Conservation (phyloP, 2,888 invertebrate genomes). For the Eretmocerus hayati region DNA sequence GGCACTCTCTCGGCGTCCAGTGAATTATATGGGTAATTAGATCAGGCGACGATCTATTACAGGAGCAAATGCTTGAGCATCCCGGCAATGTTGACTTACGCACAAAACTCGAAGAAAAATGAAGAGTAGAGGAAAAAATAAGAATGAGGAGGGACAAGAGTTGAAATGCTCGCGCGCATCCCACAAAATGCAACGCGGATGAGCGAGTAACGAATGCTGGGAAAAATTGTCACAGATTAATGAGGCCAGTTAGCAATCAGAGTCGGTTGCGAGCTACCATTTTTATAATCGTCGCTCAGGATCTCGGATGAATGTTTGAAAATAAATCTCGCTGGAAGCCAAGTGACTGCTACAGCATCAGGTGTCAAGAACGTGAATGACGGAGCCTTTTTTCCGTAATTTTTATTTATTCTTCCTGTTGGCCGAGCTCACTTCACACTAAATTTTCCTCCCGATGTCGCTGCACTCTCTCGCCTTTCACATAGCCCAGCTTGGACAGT, state of each 20-base stretch:
- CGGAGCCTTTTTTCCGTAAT: too few species aligned
- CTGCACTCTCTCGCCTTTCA: too few species aligned
- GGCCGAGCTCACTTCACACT: too few species aligned
- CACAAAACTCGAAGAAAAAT: conserved; percentile 1
- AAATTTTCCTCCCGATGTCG: too few species aligned
- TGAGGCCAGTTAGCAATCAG: conserved; percentile 25
- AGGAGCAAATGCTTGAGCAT: conserved; percentile 5
- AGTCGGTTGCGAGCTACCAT: conserved; percentile 18
- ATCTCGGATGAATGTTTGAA: conserved; percentile 24
- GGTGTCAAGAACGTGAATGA: too few species aligned
- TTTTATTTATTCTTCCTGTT: too few species aligned
- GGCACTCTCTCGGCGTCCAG: conserved; percentile 7
- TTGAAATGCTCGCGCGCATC: neutral
- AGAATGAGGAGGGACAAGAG: neutral
- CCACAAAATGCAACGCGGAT: neutral
- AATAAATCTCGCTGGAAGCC: conserved; percentile 21
- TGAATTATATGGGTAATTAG: conserved; percentile 23
- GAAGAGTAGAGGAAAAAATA: neutral
- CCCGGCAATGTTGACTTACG: conserved; percentile 6
- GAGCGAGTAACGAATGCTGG: neutral
- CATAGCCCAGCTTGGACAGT: too few species aligned
- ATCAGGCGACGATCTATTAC: conserved; percentile 23
- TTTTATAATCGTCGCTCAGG: conserved; percentile 23
- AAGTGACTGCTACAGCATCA: too few species aligned
- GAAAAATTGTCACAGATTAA: conserved; percentile 18